Conservation (phyloP, 2,888 invertebrate genomes). For the Strigamia maritima region DNA sequence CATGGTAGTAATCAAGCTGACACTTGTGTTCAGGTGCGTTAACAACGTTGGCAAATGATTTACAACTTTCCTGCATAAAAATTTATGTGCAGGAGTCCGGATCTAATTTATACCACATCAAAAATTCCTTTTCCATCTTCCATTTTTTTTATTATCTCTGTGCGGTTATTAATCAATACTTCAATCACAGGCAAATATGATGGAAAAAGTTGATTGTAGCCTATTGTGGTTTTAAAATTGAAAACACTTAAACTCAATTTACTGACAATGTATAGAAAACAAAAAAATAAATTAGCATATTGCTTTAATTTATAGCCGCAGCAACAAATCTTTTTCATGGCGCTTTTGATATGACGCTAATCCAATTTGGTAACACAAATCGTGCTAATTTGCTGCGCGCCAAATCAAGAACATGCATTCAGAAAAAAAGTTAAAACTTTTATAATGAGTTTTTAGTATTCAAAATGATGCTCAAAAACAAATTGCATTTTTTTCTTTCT, state of each 20-base stretch:
- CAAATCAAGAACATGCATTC: too few species aligned
- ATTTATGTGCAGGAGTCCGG: not conserved
- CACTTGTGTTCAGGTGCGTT: slow-evolving; percentile 13
- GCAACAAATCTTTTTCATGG: too few species aligned
- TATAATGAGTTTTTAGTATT: not conserved
- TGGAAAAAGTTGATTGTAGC: not conserved
- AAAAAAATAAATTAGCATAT: not conserved
- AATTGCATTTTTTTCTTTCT: too few species aligned
- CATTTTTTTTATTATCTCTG: not conserved
- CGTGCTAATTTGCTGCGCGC: too few species aligned
- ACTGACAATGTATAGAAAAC: not conserved
- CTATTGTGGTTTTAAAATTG: not conserved
- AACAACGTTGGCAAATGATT: not conserved
- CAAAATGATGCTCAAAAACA: too few species aligned
- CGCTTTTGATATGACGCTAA: too few species aligned
- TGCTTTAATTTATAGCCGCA: not conserved
- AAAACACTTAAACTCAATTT: slow-evolving; percentile 32
- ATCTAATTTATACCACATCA: not conserved
- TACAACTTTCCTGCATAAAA: not conserved
- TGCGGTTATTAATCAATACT: not conserved
- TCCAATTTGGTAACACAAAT: too few species aligned
- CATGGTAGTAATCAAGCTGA: slow-evolving; percentile 6
- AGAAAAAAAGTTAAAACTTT: not conserved
- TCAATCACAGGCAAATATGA: not conserved
- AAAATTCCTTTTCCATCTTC: not conserved